Evolutionary conservation across 1,140 invertebrate genomes (phyloP).

Genomic region (Cotesia vestalis): DNA sequence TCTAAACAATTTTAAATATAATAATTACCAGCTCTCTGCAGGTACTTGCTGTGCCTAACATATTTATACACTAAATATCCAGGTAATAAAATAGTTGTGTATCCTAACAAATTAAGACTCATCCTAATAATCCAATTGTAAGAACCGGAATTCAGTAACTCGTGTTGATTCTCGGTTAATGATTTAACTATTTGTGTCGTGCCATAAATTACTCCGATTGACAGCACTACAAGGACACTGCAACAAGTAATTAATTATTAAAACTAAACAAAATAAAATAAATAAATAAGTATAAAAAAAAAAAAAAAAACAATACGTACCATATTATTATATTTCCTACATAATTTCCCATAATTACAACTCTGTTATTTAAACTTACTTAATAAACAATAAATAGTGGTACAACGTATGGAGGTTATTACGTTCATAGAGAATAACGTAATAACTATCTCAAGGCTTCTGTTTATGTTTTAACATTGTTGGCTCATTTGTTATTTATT

Average conservation of each 20-base stretch:
- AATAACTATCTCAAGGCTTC: no score
- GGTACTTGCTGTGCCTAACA: constrained; percentile 80
- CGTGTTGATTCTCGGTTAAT: constrained; percentile 63
- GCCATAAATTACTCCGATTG: constrained; percentile 66
- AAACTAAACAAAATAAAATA: constrained; percentile 5
- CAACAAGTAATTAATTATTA: constrained; percentile 43
- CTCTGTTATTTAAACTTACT: constrained; percentile 37
- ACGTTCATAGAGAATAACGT: no score
- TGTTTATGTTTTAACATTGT: no score
- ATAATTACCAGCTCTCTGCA: constrained; percentile 79
- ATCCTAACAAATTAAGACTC: constrained; percentile 85
- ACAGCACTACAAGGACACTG: constrained; percentile 65
- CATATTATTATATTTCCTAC: constrained; percentile 61
- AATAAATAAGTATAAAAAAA: constrained; percentile 18
- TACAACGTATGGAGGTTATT: constrained; percentile 15
- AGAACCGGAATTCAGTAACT: constrained; percentile 52
- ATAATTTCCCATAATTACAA: constrained; percentile 61
- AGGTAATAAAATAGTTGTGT: constrained; percentile 87
- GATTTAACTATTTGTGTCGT: constrained; percentile 68
- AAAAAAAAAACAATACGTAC: constrained; percentile 48
- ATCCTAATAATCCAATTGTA: constrained; percentile 83
- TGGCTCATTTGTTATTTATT: no score
- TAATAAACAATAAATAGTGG: background rate
- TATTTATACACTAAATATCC: constrained; percentile 87
- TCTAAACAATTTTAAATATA: constrained; percentile 17